Evolutionary conservation across 2,113 vertebrate species (phyloP), one percentile per base, ranked within the genome.

Genomic region (Syngnathus typhle): DNA sequence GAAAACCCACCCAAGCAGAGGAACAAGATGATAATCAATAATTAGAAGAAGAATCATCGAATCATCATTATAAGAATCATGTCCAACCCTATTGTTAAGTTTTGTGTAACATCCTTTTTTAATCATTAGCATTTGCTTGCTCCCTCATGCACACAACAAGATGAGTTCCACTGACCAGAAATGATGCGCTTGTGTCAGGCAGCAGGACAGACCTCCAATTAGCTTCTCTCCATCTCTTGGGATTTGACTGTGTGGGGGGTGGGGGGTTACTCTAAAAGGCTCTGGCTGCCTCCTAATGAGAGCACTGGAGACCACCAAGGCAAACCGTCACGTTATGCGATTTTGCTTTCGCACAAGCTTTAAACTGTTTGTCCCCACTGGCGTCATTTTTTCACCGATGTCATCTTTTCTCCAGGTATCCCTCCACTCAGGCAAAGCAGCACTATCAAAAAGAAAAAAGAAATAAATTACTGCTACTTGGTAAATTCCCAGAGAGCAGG

Each of bases 231-330:
- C 70, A n/a, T 87, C 83, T 84, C 82, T 62, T 74, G 78, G 77
- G 75, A 84, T 68, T 2, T 15, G 11, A 46, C 11, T 2, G 16
- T 49, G 27, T 7, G 27, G 55, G 1, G 4, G 19, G 32, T 37
- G 5, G 60, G 78, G 62, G 60, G 5, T 2, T 58, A 16, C 55
- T 82, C 68, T 65, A 70, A 68, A 68, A 76, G 13, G 67, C 61
- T 79, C 71, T 82, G 77, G 76, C 77, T 76, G 64, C 79, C 74
- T 88, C 70, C 78, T 90, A 90, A 89, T 89, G 84, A 90, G 84
- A 7, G 81, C 86, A 83, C 77, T 77, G 73, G 87, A 87, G 85
- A 88, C 87, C 77, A 82, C 72, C 18, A 38, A 80, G 76, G 76
- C 73, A 68, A 81, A 80, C 54, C 65, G 68, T 76, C 7, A 32